Evolutionary conservation across 1,140 invertebrate species (phyloP), one percentile per base, ranked within the genome.

Genomic region (Thrips palmi): DNA sequence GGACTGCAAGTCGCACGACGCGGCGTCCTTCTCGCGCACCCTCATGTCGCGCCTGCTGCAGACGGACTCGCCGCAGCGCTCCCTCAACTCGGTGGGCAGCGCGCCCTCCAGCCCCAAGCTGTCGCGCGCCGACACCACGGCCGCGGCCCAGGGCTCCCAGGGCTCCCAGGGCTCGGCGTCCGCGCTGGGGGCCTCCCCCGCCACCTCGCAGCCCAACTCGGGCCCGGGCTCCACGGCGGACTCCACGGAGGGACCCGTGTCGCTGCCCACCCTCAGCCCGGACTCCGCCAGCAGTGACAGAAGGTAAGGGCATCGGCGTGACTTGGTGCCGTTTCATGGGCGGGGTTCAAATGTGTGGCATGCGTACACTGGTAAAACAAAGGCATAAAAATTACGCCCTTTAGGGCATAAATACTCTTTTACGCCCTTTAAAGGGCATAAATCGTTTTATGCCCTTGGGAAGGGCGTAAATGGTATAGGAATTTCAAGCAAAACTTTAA

Each of bases 41-140:
- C 64, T 71, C 48, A 70, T 67, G 56, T 63, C 58, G 50, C 66
- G 62, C 48, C 64, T 67, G 42, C 63, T 66, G 56, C 65, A 59
- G 50, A 69, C 58, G 50, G 68, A 68, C 45, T 49, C n/a, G n/a
- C n/a, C n/a, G n/a, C n/a, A n/a, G n/a, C n/a, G n/a, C n/a, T n/a
- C n/a, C n/a, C n/a, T n/a, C 44, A 44, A 41, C 45, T 44, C 52
- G 45, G 65, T 67, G 41, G 72, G 70, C 46, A 72, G 68, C 49
- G 71, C 71, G 44, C 77, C 67, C 41, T 75, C 64, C 52, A 75
- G 64, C 57, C 67, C 71, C 57, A 63, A 73, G 57, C 50, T 58
- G 57, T 29, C 56, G 50, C n/a, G 60, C 50, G 21, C 52, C 55
- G 23, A 52, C 55, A 44, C 51, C 40, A 10, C 14, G 32, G 54